Conservation (phyloP, 2,797 vertebrate species). For the Bryconaethiops microstoma region DNA sequence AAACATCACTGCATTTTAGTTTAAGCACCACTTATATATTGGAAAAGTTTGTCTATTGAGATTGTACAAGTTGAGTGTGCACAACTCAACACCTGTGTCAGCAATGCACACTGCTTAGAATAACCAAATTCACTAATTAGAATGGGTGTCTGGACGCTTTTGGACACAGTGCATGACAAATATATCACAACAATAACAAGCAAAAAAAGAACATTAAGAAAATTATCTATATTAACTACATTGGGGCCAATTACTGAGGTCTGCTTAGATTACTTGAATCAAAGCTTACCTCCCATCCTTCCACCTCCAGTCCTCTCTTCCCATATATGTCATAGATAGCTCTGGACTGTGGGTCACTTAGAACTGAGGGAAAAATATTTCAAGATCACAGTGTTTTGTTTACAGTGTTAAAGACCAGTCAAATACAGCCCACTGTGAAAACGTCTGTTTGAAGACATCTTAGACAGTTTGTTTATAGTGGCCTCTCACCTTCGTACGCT, state of each 20-base stretch:
- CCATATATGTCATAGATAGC: slow-evolving; percentile 99
- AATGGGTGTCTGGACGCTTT: too few relatives aligned
- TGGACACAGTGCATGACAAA: neutral
- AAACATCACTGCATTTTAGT: slow-evolving; percentile 16
- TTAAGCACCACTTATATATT: neutral
- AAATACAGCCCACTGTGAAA: neutral
- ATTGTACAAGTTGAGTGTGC: neutral
- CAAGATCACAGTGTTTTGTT: neutral
- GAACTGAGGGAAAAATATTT: slow-evolving; percentile 77
- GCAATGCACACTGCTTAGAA: neutral
- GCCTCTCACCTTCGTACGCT: slow-evolving; percentile 91
- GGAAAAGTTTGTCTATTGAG: neutral
- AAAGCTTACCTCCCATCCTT: slow-evolving; percentile 96
- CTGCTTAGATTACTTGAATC: slow-evolving; percentile 4
- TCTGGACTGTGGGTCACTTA: slow-evolving; percentile 94
- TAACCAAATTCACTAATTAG: too few relatives aligned
- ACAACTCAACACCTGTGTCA: neutral
- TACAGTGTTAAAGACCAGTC: neutral
- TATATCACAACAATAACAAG: neutral
- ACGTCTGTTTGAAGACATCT: neutral
- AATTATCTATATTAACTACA: too few relatives aligned
- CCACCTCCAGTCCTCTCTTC: slow-evolving; percentile 95
- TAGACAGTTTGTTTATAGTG: neutral
- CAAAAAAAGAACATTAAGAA: too few relatives aligned
- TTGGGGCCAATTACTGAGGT: neutral